These are phyloP conservation scores for Cassiopea andromeda DNA, from an alignment of 30 jellyfish, hydroid and myxozoan species.

Conservation along the genomic window DNA sequence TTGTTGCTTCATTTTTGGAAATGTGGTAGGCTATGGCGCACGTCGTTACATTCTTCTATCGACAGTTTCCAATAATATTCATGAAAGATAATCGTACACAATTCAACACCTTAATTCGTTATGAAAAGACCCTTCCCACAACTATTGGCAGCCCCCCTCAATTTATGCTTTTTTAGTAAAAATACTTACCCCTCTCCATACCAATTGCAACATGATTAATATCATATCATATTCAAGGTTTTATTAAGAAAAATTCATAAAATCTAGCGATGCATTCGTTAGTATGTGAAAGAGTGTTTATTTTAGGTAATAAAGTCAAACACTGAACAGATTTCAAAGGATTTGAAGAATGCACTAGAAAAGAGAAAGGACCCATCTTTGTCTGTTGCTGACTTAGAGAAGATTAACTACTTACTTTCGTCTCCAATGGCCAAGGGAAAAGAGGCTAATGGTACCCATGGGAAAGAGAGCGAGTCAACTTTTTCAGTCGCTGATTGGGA, in stretches of 20 bases:
- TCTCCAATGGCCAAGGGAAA: conserved; percentile 84
- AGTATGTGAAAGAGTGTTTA: background rate
- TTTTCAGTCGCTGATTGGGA: conserved; percentile 91
- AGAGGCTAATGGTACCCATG: conserved; percentile 4
- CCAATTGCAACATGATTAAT: too few relatives aligned
- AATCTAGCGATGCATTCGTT: background rate
- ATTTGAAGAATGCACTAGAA: conserved; percentile 89
- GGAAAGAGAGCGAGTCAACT: conserved; percentile 67
- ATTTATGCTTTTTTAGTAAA: too few relatives aligned
- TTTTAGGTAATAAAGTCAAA: conserved; percentile 86
- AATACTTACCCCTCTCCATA: too few relatives aligned
- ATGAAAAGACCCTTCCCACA: background rate
- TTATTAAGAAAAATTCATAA: too few relatives aligned
- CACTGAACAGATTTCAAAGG: conserved; percentile 98
- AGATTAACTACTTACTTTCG: conserved; percentile 83
- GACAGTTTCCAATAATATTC: too few relatives aligned
- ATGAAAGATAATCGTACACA: too few relatives aligned
- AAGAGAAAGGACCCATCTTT: conserved; percentile 86
- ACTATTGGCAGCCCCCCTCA: too few relatives aligned
- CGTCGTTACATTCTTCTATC: too few relatives aligned
- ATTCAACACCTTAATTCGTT: background rate
- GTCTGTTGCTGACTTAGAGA: conserved; percentile 91
- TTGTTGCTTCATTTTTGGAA: too few relatives aligned
- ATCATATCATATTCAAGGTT: too few relatives aligned
- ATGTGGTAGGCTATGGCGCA: too few relatives aligned